Conservation (phyloP, 2,113 vertebrate genomes). For the Macaca fascicularis region T2T-MFA8v1.1 NC_088375.1:85868501-85869000, state of each 20-base stretch:
- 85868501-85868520: too few species aligned
- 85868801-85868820: neutral
- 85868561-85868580: neutral
- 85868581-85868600: accelerated
- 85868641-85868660: too few species aligned
- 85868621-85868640: neutral
- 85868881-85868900: neutral
- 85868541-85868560: neutral
- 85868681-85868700: neutral
- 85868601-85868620: accelerated
- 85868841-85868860: too few species aligned
- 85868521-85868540: neutral
- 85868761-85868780: neutral
- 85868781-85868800: neutral
- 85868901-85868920: neutral
- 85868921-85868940: accelerated
- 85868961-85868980: accelerated
- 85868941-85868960: neutral
- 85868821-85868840: neutral
- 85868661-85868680: neutral
- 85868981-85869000: too few species aligned
- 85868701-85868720: neutral
- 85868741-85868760: neutral
- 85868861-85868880: neutral
- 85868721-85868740: neutral